Percentiles rank a stretch among this genome's conserved stretches.
Conservation (phyloP, 1,140 invertebrate species). For the Papilio glaucus region DNA sequence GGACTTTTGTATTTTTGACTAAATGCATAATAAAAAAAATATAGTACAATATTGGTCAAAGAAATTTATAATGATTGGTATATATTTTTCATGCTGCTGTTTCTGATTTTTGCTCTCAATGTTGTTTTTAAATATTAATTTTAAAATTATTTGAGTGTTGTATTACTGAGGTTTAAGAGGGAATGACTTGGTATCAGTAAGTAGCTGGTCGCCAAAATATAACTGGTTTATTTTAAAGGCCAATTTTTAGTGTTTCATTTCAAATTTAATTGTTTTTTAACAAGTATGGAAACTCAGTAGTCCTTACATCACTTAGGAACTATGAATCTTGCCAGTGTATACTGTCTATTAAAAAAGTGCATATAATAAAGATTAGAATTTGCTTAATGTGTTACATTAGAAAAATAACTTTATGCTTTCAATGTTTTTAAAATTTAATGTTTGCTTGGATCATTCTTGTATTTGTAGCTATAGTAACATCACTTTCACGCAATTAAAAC, state of each 20-base stretch:
- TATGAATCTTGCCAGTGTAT: no score
- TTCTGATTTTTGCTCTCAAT: slow-evolving; percentile 13
- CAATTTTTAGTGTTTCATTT: no score
- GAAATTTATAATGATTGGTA: neutral
- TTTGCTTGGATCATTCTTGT: neutral
- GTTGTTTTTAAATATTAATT: neutral
- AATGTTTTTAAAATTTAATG: slow-evolving; percentile 4
- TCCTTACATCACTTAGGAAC: no score
- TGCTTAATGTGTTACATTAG: neutral
- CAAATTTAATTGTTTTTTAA: no score
- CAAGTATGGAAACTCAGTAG: no score
- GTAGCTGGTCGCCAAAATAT: no score
- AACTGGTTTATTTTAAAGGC: no score
- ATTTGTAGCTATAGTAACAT: neutral
- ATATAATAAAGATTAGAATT: neutral
- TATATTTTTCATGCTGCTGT: neutral
- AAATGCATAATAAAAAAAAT: neutral
- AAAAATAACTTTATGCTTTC: slow-evolving; percentile 7
- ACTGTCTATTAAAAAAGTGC: no score
- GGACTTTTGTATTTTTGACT: neutral
- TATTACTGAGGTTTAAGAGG: no score
- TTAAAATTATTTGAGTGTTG: no score
- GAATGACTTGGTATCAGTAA: no score
- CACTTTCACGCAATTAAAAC: neutral
- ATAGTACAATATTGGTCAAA: neutral